Evolutionary conservation across 2,888 invertebrate genomes (phyloP).

Genomic region (Troides aeacus): DNA sequence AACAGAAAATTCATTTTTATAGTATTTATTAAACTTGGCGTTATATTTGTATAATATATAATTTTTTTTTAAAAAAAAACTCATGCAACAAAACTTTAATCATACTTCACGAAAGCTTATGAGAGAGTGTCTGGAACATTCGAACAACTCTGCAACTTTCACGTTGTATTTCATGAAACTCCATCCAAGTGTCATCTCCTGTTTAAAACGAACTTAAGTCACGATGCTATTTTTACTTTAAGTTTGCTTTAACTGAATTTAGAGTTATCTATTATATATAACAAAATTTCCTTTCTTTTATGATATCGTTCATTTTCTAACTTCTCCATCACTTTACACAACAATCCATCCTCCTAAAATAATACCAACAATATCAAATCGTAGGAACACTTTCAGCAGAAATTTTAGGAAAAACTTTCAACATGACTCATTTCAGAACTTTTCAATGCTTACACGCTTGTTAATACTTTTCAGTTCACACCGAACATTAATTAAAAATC

Average conservation of each 20-base stretch:
- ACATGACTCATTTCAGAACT: too few species aligned
- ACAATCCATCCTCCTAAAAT: too few species aligned
- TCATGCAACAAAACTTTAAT: background rate
- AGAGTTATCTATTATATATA: background rate
- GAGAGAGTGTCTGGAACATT: slow-evolving; percentile 1
- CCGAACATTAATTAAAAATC: too few species aligned
- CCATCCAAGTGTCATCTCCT: slow-evolving; percentile 13
- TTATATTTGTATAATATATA: background rate
- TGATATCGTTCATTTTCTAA: background rate
- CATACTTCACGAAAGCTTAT: background rate
- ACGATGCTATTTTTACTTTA: background rate
- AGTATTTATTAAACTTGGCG: too few species aligned
- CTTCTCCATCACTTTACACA: too few species aligned
- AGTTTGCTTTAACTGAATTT: background rate
- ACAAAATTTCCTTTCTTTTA: background rate
- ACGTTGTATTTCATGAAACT: slow-evolving; percentile 14
- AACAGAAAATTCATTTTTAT: too few species aligned
- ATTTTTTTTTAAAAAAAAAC: background rate
- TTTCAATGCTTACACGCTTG: too few species aligned
- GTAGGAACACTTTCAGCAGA: too few species aligned
- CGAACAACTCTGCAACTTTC: slow-evolving; percentile 10
- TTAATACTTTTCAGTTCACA: too few species aligned
- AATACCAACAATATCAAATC: too few species aligned
- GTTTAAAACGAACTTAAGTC: slow-evolving; percentile 7
- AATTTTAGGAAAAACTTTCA: too few species aligned